Percentiles rank a stretch among this genome's conserved stretches.
phyloP scores from a whole-genome alignment of 1,140 invertebrate species.

The Glomeris maerens region DNA sequence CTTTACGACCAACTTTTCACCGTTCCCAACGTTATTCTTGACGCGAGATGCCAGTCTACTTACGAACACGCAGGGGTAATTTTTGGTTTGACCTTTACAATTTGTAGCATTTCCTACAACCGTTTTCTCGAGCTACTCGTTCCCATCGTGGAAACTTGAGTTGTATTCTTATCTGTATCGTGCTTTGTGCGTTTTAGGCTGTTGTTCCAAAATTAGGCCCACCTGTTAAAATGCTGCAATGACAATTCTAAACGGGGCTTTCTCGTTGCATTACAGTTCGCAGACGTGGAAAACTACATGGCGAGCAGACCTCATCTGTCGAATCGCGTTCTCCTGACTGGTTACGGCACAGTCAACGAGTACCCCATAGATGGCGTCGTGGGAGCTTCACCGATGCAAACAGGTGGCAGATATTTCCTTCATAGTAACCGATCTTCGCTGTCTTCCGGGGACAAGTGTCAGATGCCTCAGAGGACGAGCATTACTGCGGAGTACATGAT shows the following conservation, averaged over 20 bases:
- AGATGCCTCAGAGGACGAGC: not conserved
- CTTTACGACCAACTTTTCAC: constrained; percentile 8
- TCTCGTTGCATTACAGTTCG: not conserved
- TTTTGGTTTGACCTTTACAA: not conserved
- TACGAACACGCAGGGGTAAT: constrained; percentile 12
- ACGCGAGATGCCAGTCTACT: constrained; percentile 1
- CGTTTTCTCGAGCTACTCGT: not conserved
- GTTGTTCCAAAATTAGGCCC: not conserved
- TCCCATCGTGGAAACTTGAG: not conserved
- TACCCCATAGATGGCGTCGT: constrained; percentile 1
- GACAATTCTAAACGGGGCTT: not conserved
- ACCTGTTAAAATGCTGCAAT: not conserved
- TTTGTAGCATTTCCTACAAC: not conserved
- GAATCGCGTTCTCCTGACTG: constrained; percentile 5
- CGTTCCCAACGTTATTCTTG: constrained; percentile 8
- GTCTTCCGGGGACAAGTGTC: not conserved
- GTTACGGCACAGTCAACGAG: constrained; percentile 6
- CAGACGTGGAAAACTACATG: constrained; percentile 4
- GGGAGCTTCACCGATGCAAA: constrained; percentile 1
- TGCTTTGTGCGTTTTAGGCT: not conserved
- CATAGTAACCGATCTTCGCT: not conserved
- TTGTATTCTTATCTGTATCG: not conserved
- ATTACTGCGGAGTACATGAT: constrained; percentile 1
- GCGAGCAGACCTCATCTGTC: not conserved
- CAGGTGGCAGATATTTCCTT: not conserved